These are phyloP conservation scores for Octodon degus DNA, from an alignment of 2,113 vertebrate species.

Conservation along the genomic window DNA sequence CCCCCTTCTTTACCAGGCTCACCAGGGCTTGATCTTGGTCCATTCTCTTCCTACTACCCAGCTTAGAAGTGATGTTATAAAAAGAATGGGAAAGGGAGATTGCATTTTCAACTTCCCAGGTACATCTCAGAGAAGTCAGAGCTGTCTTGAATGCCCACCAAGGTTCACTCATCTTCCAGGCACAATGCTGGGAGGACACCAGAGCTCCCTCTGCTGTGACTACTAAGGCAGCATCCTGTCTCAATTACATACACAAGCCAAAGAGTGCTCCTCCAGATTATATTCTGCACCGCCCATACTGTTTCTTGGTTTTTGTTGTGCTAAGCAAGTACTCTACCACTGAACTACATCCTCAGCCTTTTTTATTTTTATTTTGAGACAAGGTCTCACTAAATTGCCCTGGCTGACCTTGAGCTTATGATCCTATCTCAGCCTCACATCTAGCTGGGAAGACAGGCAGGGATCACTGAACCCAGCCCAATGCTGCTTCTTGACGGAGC, in stretches of 20 bases:
- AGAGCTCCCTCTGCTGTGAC: neutral
- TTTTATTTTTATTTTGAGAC: neutral
- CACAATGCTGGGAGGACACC: neutral
- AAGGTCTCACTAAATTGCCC: neutral
- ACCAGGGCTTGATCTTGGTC: neutral
- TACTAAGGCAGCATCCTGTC: neutral
- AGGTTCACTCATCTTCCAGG: neutral
- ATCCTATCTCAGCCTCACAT: neutral
- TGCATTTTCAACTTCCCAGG: neutral
- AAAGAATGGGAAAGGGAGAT: conserved; percentile 2
- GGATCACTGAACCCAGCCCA: neutral
- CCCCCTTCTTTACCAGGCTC: neutral
- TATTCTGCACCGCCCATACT: neutral
- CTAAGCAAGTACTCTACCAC: neutral
- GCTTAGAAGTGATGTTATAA: neutral
- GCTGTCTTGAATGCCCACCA: neutral
- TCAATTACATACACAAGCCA: neutral
- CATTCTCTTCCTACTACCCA: neutral
- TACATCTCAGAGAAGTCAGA: neutral
- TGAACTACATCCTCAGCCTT: neutral
- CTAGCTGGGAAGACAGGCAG: neutral
- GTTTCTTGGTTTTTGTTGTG: neutral
- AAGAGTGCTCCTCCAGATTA: neutral
- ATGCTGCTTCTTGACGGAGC: no score
- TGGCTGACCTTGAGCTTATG: neutral